Conservation (phyloP, 2,888 invertebrate genomes). For the Merodon equestris region DNA sequence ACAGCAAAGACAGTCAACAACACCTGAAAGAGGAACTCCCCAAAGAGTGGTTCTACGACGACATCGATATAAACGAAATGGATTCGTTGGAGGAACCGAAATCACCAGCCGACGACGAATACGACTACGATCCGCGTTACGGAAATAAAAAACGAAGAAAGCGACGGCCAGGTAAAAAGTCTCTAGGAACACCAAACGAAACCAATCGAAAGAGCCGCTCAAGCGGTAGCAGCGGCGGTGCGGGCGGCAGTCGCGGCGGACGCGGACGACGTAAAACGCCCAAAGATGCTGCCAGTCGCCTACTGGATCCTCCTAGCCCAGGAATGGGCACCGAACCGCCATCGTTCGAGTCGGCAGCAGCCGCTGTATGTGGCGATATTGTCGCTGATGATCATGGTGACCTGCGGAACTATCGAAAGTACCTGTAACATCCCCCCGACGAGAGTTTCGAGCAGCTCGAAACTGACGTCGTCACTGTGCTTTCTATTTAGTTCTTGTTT, state of each 20-base stretch:
- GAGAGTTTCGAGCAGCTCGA: constrained; percentile 48
- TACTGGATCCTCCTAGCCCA: constrained; percentile 75
- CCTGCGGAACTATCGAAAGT: constrained; percentile 78
- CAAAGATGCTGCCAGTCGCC: constrained; percentile 62
- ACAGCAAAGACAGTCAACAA: constrained; percentile 89
- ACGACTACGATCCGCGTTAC: constrained; percentile 87
- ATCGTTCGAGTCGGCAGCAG: constrained; percentile 78
- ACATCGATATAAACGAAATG: constrained; percentile 93
- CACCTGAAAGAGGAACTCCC: constrained; percentile 86
- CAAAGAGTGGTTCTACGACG: constrained; percentile 95
- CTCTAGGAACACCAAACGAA: constrained; percentile 68
- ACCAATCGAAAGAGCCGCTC: constrained; percentile 61
- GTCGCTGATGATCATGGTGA: constrained; percentile 75
- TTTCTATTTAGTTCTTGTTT: constrained; percentile 37
- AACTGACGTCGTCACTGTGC: constrained; percentile 41
- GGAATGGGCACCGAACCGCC: constrained; percentile 77
- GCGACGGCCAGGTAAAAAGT: constrained; percentile 76
- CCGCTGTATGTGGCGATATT: constrained; percentile 74
- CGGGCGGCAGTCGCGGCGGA: constrained; percentile 73
- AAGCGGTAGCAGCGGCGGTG: constrained; percentile 70
- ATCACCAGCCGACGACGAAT: constrained; percentile 94
- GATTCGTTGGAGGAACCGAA: constrained; percentile 95
- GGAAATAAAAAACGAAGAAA: constrained; percentile 79
- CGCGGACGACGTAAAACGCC: constrained; percentile 76
- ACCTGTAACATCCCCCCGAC: constrained; percentile 75